Percentiles rank a stretch among this genome's conserved stretches.
These are phyloP conservation scores for Drosophila differens DNA, from an alignment of 2,888 invertebrate genomes.

Conservation along the genomic window DNA sequence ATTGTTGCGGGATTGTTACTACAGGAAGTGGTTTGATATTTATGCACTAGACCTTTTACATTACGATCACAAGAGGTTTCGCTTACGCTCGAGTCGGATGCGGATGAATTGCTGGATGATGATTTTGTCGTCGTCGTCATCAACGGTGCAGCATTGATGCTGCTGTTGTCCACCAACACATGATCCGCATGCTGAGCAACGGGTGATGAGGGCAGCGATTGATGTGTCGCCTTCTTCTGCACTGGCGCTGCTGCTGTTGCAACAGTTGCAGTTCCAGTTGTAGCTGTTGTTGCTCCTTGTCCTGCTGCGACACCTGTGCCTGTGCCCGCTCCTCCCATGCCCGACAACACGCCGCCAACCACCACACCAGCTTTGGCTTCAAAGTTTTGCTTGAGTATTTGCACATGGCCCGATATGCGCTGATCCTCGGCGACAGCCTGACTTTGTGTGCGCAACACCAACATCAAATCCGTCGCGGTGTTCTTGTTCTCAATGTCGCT, in stretches of 20 bases:
- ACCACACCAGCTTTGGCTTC: slow-evolving; percentile 89
- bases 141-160: slow-evolving; percentile 14
- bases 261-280: background rate
- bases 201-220: slow-evolving; percentile 88
- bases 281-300: background rate
- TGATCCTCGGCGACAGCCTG: slow-evolving; percentile 72
- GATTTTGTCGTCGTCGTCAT: slow-evolving; percentile 36
- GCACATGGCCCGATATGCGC: slow-evolving; percentile 90
- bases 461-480: slow-evolving; percentile 57
- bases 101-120: slow-evolving; percentile 60
- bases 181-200: slow-evolving; percentile 86
- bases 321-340: slow-evolving; percentile 13
- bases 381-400: slow-evolving; percentile 94
- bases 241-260: slow-evolving; percentile 6
- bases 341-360: slow-evolving; percentile 31
- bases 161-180: slow-evolving; percentile 58
- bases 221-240: slow-evolving; percentile 85
- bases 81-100: slow-evolving; percentile 78
- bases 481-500: slow-evolving; percentile 82
- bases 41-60: slow-evolving; percentile 91
- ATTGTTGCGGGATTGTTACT: slow-evolving; percentile 62
- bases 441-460: slow-evolving; percentile 76
- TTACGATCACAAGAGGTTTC: slow-evolving; percentile 88
- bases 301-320: slow-evolving; percentile 9
- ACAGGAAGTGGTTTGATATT: slow-evolving; percentile 88